Base-by-base conservation (phyloP, 2,888 invertebrate genomes). In the Ceratothoa steindachneri region DNA sequence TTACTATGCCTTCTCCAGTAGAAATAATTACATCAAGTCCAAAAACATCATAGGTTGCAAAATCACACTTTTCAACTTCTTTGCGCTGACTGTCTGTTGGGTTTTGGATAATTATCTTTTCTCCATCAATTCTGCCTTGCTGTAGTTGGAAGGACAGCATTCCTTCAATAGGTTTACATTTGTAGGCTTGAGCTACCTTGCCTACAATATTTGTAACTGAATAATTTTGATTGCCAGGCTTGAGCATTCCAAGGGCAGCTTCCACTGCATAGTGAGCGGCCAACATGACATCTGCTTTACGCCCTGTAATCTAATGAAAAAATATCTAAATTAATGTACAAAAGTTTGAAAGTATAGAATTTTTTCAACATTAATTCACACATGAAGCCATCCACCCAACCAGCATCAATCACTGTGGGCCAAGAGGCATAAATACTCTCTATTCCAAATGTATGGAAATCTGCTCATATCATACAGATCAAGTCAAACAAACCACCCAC, bases 21-120 rank as follows among this genome's bases (percentile, higher is more conserved):
- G 96, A 95, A 77, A 99, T 89, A 75, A 99, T 89, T n/a, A 99
- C 94, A 87, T 98, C 98, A 88, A 99, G 93, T 29, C 95, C 97
- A 86, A 97, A 99, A 0, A 97, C 98, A 87, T 99, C 99, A 85
- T 97, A 92, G 71, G 92, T 91, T 84, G 97, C 97, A 84, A 99
- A 90, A 77, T 92, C 93, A 83, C 92, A 93, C 84, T 97, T 97
- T 85, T 98, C 98, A 84, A 97, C 95, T 83, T 98, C 98, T 83
- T 96, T 95, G 82, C 93, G 91, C 84, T 97, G 97, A 30, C 93
- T 92, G 84, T 99, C 98, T 81, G 92, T 94, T 24, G 99, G 98
- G 86, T 99, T 99, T 85, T 97, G 94, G 82, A 95, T 95, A 81
- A 96, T 93, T 28, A 94, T 93, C 86, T 99, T 99, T 83, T 97